Conservation (phyloP, 2,888 invertebrate species). For the Cephus runcator region DNA sequence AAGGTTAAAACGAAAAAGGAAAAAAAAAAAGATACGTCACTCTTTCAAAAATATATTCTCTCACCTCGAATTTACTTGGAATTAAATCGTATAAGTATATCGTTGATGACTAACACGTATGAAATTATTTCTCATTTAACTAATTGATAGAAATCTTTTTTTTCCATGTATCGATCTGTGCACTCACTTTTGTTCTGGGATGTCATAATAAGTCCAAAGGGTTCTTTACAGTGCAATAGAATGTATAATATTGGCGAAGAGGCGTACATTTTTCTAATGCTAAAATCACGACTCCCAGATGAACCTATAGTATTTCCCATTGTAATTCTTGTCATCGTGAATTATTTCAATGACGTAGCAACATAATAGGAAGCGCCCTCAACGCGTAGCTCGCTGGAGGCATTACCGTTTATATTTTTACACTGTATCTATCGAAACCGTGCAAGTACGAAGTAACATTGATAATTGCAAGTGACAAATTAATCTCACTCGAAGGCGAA, state of each 20-base stretch:
- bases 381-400: background rate
- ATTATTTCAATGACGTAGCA: background rate
- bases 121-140: background rate
- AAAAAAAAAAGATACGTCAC: background rate
- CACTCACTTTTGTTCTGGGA: background rate
- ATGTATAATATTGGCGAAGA: background rate
- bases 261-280: background rate
- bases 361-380: background rate
- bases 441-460: conserved; percentile 13
- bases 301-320: background rate
- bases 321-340: background rate
- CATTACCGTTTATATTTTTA: conserved; percentile 32
- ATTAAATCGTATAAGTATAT: background rate
- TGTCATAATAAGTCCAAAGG: background rate
- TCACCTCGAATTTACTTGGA: background rate
- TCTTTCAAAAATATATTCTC: background rate
- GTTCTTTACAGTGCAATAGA: background rate
- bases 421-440: conserved; percentile 18
- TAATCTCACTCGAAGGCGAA: conserved; percentile 8
- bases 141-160: background rate
- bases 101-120: background rate
- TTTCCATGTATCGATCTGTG: background rate
- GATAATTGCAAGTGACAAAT: conserved; percentile 7
- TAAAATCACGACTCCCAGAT: background rate
- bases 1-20: background rate